Conservation (phyloP, 2,113 vertebrate genomes). For the Catagonus wagneri region DNA sequence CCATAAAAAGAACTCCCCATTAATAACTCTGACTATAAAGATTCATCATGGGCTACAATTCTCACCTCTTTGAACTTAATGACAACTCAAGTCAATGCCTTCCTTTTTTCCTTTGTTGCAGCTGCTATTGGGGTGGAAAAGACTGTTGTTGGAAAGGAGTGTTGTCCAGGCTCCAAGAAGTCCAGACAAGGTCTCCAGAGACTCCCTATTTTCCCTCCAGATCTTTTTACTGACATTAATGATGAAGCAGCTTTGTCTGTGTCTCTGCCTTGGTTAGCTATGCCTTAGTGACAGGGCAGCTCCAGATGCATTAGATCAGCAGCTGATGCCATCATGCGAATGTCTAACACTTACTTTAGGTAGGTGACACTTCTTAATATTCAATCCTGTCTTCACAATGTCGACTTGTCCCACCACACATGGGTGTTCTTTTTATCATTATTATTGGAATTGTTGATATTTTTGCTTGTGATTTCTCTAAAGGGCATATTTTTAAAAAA, state of each 20-base stretch:
- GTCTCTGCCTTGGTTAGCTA: constrained; percentile 80
- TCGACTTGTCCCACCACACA: constrained; percentile 53
- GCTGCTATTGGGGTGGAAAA: constrained; percentile 71
- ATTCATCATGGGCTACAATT: constrained; percentile 60
- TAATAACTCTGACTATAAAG: constrained; percentile 76
- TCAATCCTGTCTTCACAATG: constrained; percentile 75
- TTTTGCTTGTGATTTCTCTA: constrained; percentile 71
- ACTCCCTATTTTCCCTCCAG: constrained; percentile 81
- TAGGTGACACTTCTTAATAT: constrained; percentile 84
- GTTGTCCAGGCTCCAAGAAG: constrained; percentile 83
- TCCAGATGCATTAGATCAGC: constrained; percentile 84
- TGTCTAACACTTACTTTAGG: constrained; percentile 84
- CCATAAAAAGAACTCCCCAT: constrained; percentile 73
- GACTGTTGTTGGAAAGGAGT: constrained; percentile 74
- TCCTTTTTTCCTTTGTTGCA: constrained; percentile 72
- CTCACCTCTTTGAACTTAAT: constrained; percentile 82
- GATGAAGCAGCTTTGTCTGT: constrained; percentile 84
- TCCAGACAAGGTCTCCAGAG: constrained; percentile 84
- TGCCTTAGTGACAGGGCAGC: constrained; percentile 81
- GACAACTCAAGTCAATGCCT: constrained; percentile 74
- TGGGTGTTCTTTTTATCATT: constrained; percentile 62
- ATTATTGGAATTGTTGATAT: constrained; percentile 50
- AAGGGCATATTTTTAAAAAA: constrained; percentile 41
- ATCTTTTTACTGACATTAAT: constrained; percentile 83
- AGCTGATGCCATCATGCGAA: constrained; percentile 82